Percentiles rank a stretch among this genome's conserved stretches.
These are phyloP conservation scores for Steinernema khuongi DNA, from an alignment of 1,140 invertebrate genomes.

Conservation along the genomic window DNA sequence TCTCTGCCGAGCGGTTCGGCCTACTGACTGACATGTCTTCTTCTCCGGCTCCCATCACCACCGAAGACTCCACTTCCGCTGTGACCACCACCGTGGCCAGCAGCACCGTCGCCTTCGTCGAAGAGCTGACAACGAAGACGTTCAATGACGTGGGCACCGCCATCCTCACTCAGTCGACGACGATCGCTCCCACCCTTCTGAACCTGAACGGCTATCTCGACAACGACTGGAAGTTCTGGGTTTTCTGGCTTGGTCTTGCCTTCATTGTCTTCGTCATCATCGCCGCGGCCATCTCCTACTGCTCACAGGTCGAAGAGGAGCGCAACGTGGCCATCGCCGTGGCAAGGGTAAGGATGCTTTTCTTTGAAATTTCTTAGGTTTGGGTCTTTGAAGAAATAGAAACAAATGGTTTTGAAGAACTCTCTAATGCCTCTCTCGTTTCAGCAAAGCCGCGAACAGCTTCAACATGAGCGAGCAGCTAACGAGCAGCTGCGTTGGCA, in stretches of 20 bases:
- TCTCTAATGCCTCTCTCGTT: neutral
- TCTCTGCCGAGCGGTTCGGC: neutral
- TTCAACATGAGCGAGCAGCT: neutral
- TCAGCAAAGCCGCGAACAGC: neutral
- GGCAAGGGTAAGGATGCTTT: neutral
- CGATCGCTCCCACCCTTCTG: neutral
- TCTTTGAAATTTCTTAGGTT: neutral
- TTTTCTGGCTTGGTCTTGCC: neutral
- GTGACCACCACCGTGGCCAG: neutral
- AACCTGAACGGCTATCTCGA: neutral
- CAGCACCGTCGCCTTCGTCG: neutral
- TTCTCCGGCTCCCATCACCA: neutral
- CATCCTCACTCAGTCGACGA: neutral
- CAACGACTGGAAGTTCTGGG: neutral
- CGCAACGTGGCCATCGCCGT: neutral
- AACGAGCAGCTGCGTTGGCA: conserved; percentile 12
- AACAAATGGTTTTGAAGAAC: neutral
- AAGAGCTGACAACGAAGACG: neutral
- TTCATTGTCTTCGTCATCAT: neutral
- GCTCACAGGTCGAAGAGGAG: neutral
- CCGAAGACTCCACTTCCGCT: neutral
- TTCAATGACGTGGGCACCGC: neutral
- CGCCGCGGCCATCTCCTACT: neutral
- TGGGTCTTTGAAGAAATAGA: neutral
- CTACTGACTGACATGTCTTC: too few relatives aligned